phyloP scores from a whole-genome alignment of 2,113 vertebrate species.

The Toxotes chatareus region DNA sequence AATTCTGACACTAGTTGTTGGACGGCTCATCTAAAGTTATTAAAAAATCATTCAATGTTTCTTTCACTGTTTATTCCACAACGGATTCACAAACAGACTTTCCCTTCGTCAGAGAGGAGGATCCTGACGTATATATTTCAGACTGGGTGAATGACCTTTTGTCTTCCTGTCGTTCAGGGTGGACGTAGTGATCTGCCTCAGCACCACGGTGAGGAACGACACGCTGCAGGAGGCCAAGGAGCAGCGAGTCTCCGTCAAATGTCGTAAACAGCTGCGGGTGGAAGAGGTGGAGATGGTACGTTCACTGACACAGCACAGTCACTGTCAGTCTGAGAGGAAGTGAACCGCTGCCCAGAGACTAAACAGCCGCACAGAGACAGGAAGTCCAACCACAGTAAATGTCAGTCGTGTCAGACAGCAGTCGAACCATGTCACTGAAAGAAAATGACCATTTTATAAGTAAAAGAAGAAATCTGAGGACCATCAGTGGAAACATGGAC shows the following conservation, averaged over 20 bases:
- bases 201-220: conserved; percentile 95
- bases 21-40: no score
- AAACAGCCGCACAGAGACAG: not conserved
- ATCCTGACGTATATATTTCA: no score
- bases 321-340: not conserved
- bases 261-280: conserved; percentile 94
- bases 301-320: not conserved
- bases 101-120: no score
- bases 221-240: conserved; percentile 95
- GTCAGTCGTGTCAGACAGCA: no score
- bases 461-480: no score
- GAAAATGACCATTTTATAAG: no score
- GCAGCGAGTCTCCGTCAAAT: conserved; percentile 94
- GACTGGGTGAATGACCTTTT: not conserved
- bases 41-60: no score
- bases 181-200: conserved; percentile 96
- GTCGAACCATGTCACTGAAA: no score
- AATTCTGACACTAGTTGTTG: no score
- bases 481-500: not conserved
- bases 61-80: no score
- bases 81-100: no score
- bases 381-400: no score
- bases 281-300: conserved; percentile 97
- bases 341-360: not conserved
- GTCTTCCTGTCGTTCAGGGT: conserved; percentile 82